A percentile compares a stretch with the other conserved stretches of the same genome.
phyloP scores from a whole-genome alignment of 2,888 invertebrate species.

The Colostygia pectinataria region DNA sequence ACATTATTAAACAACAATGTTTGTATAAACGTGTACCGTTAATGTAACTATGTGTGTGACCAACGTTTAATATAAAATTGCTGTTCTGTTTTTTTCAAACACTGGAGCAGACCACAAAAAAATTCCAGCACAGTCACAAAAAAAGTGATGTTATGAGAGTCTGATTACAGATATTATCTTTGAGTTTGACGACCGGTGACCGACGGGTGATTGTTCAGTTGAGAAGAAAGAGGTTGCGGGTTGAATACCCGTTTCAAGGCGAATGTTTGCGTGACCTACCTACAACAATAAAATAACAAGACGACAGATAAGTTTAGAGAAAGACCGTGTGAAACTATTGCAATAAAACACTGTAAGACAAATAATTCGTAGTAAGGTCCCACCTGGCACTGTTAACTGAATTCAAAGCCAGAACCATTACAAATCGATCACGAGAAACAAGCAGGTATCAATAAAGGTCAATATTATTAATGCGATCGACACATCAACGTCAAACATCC shows the following conservation, averaged over 20 bases:
- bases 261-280: too few relatives aligned
- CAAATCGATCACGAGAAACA: conserved; percentile 43
- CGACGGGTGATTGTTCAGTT: too few relatives aligned
- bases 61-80: too few relatives aligned
- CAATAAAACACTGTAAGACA: conserved; percentile 1
- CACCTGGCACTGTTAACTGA: conserved; percentile 7
- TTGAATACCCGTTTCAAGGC: too few relatives aligned
- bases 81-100: too few relatives aligned
- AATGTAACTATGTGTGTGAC: not conserved
- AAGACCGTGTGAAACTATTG: not conserved
- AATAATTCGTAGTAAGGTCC: not conserved
- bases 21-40: not conserved
- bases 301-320: not conserved
- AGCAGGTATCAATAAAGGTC: conserved; percentile 42
- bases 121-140: too few relatives aligned
- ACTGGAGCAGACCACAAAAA: too few relatives aligned
- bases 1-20: conserved; percentile 34
- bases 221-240: too few relatives aligned
- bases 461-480: conserved; percentile 54
- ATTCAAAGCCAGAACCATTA: conserved; percentile 25
- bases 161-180: too few relatives aligned
- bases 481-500: conserved; percentile 71
- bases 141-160: too few relatives aligned
- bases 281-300: too few relatives aligned
- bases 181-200: too few relatives aligned